Base-by-base conservation (phyloP, 2,797 vertebrate genomes). In the Lutra lutra region DNA sequence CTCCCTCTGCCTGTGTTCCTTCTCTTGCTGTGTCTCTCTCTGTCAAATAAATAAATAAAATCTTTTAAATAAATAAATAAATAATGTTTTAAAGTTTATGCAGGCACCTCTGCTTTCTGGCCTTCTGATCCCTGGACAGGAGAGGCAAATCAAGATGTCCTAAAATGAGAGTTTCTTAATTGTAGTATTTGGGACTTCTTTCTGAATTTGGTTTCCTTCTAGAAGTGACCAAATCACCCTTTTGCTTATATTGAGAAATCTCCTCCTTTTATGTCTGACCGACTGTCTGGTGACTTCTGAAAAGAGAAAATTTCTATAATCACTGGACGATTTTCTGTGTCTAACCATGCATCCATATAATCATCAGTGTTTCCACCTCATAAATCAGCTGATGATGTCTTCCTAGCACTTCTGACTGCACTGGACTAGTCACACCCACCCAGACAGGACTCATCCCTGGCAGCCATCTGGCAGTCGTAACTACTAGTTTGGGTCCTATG, bases 261-360 rank as follows among this genome's bases (percentile, higher is more conserved):
- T 82, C 5, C 77, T 83, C 20, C 40, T 90, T 93, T 94, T 78
- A 27, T 82, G 35, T 91, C 43, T 90, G 89, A 80, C 35, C 73
- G 27, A 68, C 51, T 73, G 25, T 72, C 79, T 75, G 17, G 64
- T 83, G 40, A 72, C 5, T 90, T 95, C 82, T 92, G 60, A 85
- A 94, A 64, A 82, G 27, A 90, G 32, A 11, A n/a, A 40, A 90
- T 86, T 51, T 94, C 72, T 91, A 1, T 95, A 87, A 64, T 89
- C 18, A 27, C 21, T 60, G 12, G 48, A 79, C 75, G 73, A 75
- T 93, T 82, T 93, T 94, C 72, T 86, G 29, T 70, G 54, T 86
- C 78, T 95, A 79, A 80, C 77, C 66, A 54, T 80, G 46, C 12
- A 89, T 85, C 38, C 27, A 35, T 80, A 78, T 86, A 93, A 51